phyloP scores from a whole-genome alignment of 1,140 invertebrate species.

The Pemphigus obesinymphae region DNA sequence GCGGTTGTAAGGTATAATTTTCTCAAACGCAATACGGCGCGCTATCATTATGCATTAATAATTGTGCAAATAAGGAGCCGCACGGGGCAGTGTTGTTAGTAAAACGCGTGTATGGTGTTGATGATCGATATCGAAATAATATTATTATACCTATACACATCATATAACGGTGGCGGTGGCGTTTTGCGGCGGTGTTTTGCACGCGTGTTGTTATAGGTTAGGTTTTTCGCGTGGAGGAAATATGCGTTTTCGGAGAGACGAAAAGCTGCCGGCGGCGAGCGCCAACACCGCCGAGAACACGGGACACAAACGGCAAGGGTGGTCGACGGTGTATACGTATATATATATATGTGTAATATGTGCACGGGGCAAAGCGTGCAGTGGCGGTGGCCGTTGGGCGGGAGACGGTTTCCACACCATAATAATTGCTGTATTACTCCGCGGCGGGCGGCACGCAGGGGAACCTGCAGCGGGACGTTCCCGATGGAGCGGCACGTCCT shows the following conservation, averaged over 20 bases:
- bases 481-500: constrained; percentile 11
- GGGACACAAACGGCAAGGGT: neutral
- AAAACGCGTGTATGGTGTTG: neutral
- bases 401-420: neutral
- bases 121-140: neutral
- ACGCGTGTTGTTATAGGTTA: constrained; percentile 12
- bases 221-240: neutral
- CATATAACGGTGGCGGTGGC: too few relatives aligned
- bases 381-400: neutral
- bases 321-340: neutral
- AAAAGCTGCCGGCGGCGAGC: neutral
- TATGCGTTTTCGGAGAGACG: neutral
- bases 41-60: neutral
- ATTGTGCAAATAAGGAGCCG: neutral
- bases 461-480: neutral
- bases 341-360: neutral
- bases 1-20: too few relatives aligned
- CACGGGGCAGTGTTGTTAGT: neutral
- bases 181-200: neutral
- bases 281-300: neutral
- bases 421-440: neutral
- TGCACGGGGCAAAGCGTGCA: too few relatives aligned
- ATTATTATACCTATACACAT: too few relatives aligned
- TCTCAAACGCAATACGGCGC: too few relatives aligned
- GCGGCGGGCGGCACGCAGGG: neutral